Evolutionary conservation across 1,140 invertebrate species (phyloP).

Genomic region (Schlechtendalia chinensis): DNA sequence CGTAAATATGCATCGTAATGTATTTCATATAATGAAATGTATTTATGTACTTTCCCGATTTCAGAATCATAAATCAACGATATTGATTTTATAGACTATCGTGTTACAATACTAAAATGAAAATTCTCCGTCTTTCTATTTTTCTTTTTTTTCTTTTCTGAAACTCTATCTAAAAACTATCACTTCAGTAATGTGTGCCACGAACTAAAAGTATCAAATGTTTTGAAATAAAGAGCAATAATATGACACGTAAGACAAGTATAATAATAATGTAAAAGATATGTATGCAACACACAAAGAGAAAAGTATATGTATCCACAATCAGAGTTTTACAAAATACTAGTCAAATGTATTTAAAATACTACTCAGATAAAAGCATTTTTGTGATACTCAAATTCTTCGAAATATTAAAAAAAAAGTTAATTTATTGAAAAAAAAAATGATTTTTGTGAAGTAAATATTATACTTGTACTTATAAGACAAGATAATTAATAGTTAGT

Average conservation of each 20-base stretch:
- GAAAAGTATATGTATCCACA: not conserved
- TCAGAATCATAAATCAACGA: not conserved
- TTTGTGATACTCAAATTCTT: too few species aligned
- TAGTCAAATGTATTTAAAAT: too few species aligned
- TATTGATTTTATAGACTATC: not conserved
- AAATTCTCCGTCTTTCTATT: not conserved
- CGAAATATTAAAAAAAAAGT: too few species aligned
- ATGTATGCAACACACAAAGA: not conserved
- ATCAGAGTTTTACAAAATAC: too few species aligned
- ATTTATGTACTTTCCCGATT: not conserved
- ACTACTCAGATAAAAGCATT: too few species aligned
- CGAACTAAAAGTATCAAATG: slow-evolving; percentile 3
- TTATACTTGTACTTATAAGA: too few species aligned
- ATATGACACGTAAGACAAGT: not conserved
- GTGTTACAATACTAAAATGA: not conserved
- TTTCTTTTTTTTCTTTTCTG: not conserved
- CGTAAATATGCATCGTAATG: too few species aligned
- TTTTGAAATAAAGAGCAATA: not conserved
- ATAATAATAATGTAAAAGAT: not conserved
- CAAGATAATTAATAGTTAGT: too few species aligned
- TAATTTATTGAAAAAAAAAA: too few species aligned
- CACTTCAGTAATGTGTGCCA: not conserved
- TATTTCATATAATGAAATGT: too few species aligned
- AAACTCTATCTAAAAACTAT: slow-evolving; percentile 2
- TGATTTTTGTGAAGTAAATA: too few species aligned